phyloP scores from a whole-genome alignment of 2,797 vertebrate genomes.

The Ambastaia sidthimunki region DNA sequence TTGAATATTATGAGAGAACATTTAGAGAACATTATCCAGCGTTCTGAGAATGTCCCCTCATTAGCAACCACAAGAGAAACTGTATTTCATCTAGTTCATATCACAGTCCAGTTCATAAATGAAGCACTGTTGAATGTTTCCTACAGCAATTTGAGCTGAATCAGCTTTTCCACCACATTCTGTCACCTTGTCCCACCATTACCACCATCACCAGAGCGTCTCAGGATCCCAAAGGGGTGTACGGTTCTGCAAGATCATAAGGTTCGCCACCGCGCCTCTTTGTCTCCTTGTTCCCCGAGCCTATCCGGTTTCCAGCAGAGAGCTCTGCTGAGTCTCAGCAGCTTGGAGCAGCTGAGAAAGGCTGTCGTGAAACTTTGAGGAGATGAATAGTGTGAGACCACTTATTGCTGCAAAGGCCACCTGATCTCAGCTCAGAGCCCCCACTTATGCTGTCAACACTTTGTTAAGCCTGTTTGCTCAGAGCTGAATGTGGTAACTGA shows the following conservation, averaged over 20 bases:
- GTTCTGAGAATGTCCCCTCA: too few relatives aligned
- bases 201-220: constrained; percentile 55
- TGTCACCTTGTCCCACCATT: constrained; percentile 62
- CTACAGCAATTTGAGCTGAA: constrained; percentile 42
- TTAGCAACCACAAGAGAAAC: too few relatives aligned
- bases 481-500: constrained; percentile 65
- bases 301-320: constrained; percentile 74
- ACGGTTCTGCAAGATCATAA: constrained; percentile 72
- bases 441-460: constrained; percentile 81
- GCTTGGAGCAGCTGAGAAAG: constrained; percentile 53
- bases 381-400: constrained; percentile 69
- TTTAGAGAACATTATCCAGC: too few relatives aligned
- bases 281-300: constrained; percentile 63
- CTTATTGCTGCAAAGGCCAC: constrained; percentile 67
- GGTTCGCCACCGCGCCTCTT: constrained; percentile 66
- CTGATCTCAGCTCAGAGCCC: constrained; percentile 69
- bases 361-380: constrained; percentile 62
- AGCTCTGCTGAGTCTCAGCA: constrained; percentile 60
- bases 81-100: neutral
- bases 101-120: neutral
- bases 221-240: constrained; percentile 73
- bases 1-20: too few relatives aligned
- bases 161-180: constrained; percentile 60
- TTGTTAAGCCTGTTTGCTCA: constrained; percentile 74
- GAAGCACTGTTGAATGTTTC: neutral